Evolutionary conservation across 1,140 invertebrate genomes (phyloP).

Genomic region (Drosophila dunni): DNA sequence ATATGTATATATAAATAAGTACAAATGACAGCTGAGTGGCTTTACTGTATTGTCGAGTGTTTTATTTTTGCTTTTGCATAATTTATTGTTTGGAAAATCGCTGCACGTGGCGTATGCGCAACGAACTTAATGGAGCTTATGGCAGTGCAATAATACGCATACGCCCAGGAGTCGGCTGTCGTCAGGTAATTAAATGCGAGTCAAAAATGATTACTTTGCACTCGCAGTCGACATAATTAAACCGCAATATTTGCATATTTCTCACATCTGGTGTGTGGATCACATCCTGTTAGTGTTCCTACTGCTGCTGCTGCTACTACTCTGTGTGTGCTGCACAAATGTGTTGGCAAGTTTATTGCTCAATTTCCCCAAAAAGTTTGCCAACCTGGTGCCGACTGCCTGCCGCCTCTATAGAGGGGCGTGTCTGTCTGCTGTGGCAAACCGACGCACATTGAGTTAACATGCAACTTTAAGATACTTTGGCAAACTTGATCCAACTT

Average conservation of each 20-base stretch:
- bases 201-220: conserved; percentile 49
- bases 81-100: conserved; percentile 42
- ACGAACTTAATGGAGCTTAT: conserved; percentile 21
- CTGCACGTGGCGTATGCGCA: conserved; percentile 52
- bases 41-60: conserved; percentile 43
- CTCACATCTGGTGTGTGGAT: conserved; percentile 54
- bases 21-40: conserved; percentile 20
- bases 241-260: conserved; percentile 81
- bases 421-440: conserved; percentile 34
- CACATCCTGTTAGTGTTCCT: conserved; percentile 21
- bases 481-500: conserved; percentile 63
- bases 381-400: conserved; percentile 43
- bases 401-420: conserved; percentile 4
- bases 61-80: conserved; percentile 58
- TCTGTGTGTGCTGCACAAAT: conserved; percentile 31
- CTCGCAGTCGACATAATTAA: conserved; percentile 71
- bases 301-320: background rate
- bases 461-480: conserved; percentile 79
- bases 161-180: conserved; percentile 52
- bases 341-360: conserved; percentile 74
- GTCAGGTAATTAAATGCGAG: conserved; percentile 64
- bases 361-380: conserved; percentile 76
- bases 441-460: conserved; percentile 73
- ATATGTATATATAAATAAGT: background rate
- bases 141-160: conserved; percentile 54